Evolutionary conservation across 1,140 invertebrate species (phyloP), one percentile per base, ranked within the genome.

Genomic region (Campodea augens): DNA sequence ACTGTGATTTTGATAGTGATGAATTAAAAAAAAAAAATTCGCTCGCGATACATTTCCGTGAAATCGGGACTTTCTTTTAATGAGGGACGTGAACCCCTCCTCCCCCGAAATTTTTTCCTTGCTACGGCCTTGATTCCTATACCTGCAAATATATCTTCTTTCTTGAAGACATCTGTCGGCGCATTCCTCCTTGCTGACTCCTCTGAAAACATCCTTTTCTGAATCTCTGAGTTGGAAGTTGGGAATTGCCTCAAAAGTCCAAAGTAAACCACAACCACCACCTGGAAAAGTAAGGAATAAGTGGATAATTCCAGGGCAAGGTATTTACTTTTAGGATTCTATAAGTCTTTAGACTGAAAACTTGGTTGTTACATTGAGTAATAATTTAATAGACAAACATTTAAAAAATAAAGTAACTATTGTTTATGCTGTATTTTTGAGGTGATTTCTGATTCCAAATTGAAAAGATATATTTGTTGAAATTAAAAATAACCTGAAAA

Each of bases 221-320:
- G 53, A 43, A 23, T 58, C 52, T 44, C 59, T 38, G 3, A 68
- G 47, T 32, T 64, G 60, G 43, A 57, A 60, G 50, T 66, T 65
- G 4, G 64, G 54, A 23, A 65, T 56, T 23, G 65, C 49, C 49
- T 69, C 67, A 49, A 63, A 67, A 18, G 63, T 63, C 67, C 67
- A 69, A 13, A 50, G 40, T 18, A 56, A 48, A 5, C 60, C 59
- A 48, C 60, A 62, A 22, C 55, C 57, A 21, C 53, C 51, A 38
- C 56, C 59, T 60, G 38, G 7, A 38, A 42, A 12, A 44, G 25
- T n/a, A 24, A 40, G 15, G 12, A 2, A 48, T 12, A 46, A 40
- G 24, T 41, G 4, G 2, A 20, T 20, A 13, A 44, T 5, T 44
- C n/a, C n/a, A 32, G n/a, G n/a, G n/a, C n/a, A 32, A 32, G 10